Evolutionary conservation across 2,888 invertebrate species (phyloP).

Genomic region (Drosophila austrosaltans): DNA sequence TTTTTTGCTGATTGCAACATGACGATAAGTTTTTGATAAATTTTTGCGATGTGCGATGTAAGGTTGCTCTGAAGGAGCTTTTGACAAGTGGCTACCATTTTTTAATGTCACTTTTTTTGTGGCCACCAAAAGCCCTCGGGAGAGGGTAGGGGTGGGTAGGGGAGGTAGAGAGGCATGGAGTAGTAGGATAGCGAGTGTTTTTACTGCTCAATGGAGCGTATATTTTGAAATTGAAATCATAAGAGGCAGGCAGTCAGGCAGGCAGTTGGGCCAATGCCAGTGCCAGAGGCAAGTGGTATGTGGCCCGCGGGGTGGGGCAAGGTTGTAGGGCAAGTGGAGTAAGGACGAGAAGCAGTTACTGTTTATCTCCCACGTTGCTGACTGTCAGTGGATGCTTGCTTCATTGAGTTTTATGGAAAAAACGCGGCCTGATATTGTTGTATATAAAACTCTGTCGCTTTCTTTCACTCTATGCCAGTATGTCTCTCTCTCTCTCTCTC

Average conservation of each 20-base stretch:
- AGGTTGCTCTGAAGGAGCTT: conserved; percentile 23
- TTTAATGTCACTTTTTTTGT: conserved; percentile 73
- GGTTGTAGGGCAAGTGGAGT: background rate
- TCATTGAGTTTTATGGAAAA: conserved; percentile 69
- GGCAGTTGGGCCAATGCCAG: background rate
- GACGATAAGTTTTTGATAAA: conserved; percentile 57
- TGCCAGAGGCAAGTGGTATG: conserved; percentile 4
- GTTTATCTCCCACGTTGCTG: conserved; percentile 60
- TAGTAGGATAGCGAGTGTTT: conserved; percentile 32
- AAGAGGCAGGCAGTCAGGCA: conserved; percentile 37
- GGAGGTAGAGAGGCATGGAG: background rate
- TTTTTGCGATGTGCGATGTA: conserved; percentile 15
- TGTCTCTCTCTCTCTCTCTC: background rate
- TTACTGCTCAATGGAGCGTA: conserved; percentile 72
- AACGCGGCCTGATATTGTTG: conserved; percentile 20
- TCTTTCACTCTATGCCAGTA: background rate
- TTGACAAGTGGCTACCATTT: conserved; percentile 75
- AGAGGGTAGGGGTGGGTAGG: no score
- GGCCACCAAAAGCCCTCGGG: background rate
- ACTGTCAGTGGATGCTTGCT: conserved; percentile 70
- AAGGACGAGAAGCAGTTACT: conserved; percentile 20
- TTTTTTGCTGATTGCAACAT: conserved; percentile 36
- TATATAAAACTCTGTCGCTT: conserved; percentile 11
- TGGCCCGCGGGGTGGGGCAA: background rate
- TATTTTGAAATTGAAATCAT: conserved; percentile 75